Base-by-base conservation (phyloP, 2,888 invertebrate genomes). In the Chrysina gloriosa region DNA sequence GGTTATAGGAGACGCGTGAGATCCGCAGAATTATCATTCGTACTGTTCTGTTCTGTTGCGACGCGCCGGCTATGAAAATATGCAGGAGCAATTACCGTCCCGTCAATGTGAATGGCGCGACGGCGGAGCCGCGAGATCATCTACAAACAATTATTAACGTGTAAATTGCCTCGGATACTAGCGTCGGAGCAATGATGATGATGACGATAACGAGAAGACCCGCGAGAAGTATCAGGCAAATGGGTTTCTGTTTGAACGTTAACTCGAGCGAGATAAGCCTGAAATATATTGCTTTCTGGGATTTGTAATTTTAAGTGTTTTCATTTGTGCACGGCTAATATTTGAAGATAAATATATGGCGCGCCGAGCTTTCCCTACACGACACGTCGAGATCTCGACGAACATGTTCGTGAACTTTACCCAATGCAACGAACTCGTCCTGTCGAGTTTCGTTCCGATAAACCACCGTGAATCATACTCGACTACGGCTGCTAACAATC, bases 291-390 rank as follows among this genome's bases (percentile, higher is more conserved):
- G 58, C 58, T 61, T 61, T 61, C 58, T 61, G 58, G 16, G 58
- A 61, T 61, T 61, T 42, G 58, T 61, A 61, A 61, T 61, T 61
- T 61, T 61, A 61, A 61, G 58, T 61, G 58, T 61, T 61, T 61
- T 42, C 58, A 42, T 61, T 61, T 42, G 42, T 61, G 42, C 58
- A 7, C 42, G n/a, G 58, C 25, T 58, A 58, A 58, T 61, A 61
- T 61, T 61, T 61, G 42, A 25, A 61, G 29, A 61, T 42, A 61
- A 42, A 61, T 27, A 58, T 42, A 58, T 14, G 16, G 27, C 14
- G 39, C 29, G 52, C 19, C 9, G 34, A 52, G 29, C 52, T 31
- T 31, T 11, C 7, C 19, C 52, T 19, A 7, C 16, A 16, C 21
- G n/a, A 19, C 19, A 29, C 14, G 29, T 16, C 7, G 31, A 52